Base-by-base conservation (phyloP, 2,797 vertebrate genomes). In the Myotis daubentonii region DNA sequence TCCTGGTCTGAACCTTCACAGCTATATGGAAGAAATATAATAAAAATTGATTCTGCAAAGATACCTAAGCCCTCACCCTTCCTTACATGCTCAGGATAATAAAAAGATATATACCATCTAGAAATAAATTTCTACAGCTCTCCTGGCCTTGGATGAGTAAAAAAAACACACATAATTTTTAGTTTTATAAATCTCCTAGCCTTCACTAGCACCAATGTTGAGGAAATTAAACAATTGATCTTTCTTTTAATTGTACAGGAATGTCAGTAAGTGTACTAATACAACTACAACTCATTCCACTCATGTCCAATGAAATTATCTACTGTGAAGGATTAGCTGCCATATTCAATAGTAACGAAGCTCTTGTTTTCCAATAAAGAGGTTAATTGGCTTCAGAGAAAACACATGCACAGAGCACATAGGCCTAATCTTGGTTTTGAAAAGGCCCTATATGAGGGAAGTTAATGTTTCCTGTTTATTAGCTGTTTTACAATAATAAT, bases 321-420 rank as follows among this genome's bases (percentile, higher is more conserved):
- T 97, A 33, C 94, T 96, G 96, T 97, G 97, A 97, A 97, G 97
- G 97, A 98, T 98, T 98, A 98, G 79, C 93, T 97, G 91, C 95
- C 96, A 94, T 88, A 90, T 97, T 98, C 97, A 97, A 97, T 96
- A 97, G 96, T 97, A 98, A 96, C 1, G 0, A 97, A 97, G 94
- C 91, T 95, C 97, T 97, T 98, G 97, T 98, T 98, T 98, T 96
- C 97, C 98, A 98, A 98, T 97, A 97, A 97, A 98, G 97, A 98
- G 97, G 98, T 98, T 98, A 98, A 98, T 98, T 98, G 95, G 71
- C 97, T 98, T 97, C 96, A 93, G 96, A 95, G 91, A 97, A 98
- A 98, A 97, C 97, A 96, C 89, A 95, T 93, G 97, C 97, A 96
- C 96, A 95, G 91, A 96, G 94, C 96, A 97, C 49, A 8, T 90